A percentile compares a stretch with the other conserved stretches of the same genome.
phyloP scores from a whole-genome alignment of 2,113 vertebrate species.

The Calonectris borealis region DNA sequence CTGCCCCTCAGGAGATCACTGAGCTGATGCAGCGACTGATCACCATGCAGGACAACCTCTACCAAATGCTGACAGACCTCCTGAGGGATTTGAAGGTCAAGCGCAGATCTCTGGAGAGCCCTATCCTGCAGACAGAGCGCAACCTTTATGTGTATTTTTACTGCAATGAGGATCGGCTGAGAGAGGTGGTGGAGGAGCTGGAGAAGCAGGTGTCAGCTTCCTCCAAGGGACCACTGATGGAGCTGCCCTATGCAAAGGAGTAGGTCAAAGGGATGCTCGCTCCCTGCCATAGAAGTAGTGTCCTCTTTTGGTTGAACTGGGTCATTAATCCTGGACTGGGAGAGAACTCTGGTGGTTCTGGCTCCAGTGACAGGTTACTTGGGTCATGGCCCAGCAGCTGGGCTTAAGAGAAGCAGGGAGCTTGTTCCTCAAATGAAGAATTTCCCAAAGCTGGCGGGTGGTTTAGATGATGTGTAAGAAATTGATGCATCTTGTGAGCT shows the following conservation, averaged over 20 bases:
- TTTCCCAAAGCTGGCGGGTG: neutral
- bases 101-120: neutral
- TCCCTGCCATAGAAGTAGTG: neutral
- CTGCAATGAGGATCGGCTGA: neutral
- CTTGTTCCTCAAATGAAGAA: neutral
- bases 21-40: neutral
- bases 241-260: neutral
- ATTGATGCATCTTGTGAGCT: neutral
- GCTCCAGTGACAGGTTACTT: neutral
- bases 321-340: neutral
- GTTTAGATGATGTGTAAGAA: neutral
- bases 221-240: neutral
- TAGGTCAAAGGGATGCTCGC: neutral
- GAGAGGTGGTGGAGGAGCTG: conserved; percentile 13
- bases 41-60: neutral
- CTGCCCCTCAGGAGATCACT: neutral
- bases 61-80: neutral
- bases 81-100: conserved; percentile 5
- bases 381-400: neutral
- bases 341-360: neutral
- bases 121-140: neutral
- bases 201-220: conserved; percentile 1
- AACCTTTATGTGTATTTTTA: conserved; percentile 29
- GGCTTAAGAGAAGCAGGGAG: neutral
- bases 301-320: neutral